phyloP scores from a whole-genome alignment of 2,113 vertebrate genomes.

The Tiliqua scincoides region DNA sequence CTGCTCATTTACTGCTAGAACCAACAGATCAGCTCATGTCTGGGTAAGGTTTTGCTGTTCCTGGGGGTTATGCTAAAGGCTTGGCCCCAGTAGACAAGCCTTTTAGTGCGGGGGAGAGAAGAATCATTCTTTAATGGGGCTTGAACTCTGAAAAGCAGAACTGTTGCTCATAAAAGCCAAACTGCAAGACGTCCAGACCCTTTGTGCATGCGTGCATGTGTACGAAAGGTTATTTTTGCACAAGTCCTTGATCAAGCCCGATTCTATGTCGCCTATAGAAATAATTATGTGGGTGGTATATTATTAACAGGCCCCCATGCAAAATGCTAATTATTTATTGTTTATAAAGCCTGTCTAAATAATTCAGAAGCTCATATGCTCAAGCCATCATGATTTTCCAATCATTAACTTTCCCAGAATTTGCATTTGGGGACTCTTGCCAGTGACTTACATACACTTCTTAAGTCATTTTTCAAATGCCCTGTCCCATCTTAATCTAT shows the following conservation, averaged over 20 bases:
- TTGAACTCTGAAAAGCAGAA: conserved; percentile 52
- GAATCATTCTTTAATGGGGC: conserved; percentile 53
- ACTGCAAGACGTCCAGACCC: background rate
- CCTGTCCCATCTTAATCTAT: conserved; percentile 84
- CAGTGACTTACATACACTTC: conserved; percentile 82
- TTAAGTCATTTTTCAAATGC: conserved; percentile 86
- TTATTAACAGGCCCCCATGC: conserved; percentile 67
- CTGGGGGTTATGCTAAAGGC: too few relatives aligned
- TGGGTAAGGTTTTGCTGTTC: too few relatives aligned
- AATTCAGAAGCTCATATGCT: conserved; percentile 68
- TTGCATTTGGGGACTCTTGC: conserved; percentile 86
- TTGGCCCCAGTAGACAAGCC: too few relatives aligned
- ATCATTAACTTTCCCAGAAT: conserved; percentile 84
- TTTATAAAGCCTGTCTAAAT: conserved; percentile 80
- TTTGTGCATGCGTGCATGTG: background rate
- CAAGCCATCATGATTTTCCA: conserved; percentile 79
- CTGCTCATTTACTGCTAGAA: too few relatives aligned
- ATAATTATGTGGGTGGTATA: conserved; percentile 62
- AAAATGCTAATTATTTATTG: conserved; percentile 82
- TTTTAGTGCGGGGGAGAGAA: conserved; percentile 6
- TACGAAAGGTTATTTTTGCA: conserved; percentile 12
- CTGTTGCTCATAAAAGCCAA: background rate
- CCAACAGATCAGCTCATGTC: too few relatives aligned
- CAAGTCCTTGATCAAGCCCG: conserved; percentile 21
- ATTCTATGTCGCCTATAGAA: conserved; percentile 51